Percentiles rank a stretch among this genome's conserved stretches.
phyloP scores from a whole-genome alignment of 2,113 vertebrate genomes.

The Nothoprocta pentlandii region DNA sequence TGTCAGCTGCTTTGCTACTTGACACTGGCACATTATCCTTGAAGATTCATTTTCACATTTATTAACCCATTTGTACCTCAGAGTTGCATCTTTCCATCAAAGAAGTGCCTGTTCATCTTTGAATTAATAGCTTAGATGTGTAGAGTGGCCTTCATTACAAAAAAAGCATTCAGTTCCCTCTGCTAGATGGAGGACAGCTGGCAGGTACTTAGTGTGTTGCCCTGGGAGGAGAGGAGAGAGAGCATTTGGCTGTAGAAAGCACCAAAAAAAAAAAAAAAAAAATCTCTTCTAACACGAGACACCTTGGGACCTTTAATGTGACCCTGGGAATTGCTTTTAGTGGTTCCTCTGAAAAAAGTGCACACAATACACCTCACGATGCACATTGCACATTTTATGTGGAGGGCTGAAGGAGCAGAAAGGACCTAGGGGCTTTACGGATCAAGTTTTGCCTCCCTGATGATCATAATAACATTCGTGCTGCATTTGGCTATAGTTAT shows the following conservation, averaged over 20 bases:
- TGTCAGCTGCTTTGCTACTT: conserved; percentile 42
- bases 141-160: neutral
- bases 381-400: neutral
- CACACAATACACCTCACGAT: neutral
- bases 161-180: neutral
- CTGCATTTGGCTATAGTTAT: neutral
- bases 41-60: conserved; percentile 53
- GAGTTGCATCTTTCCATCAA: conserved; percentile 24
- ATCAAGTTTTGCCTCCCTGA: neutral
- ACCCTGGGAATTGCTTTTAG: neutral
- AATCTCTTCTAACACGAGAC: neutral
- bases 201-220: conserved; percentile 28
- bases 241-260: conserved; percentile 7
- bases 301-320: conserved; percentile 19
- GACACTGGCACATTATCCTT: conserved; percentile 35
- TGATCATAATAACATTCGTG: neutral
- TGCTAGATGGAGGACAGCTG: conserved; percentile 41
- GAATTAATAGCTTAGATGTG: conserved; percentile 47
- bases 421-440: neutral
- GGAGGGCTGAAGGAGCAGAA: neutral
- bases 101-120: conserved; percentile 24
- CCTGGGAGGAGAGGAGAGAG: conserved; percentile 18
- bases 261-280: neutral
- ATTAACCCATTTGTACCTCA: conserved; percentile 42
- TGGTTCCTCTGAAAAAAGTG: neutral